These are phyloP conservation scores for Speoplatyrhinus poulsoni DNA, from an alignment of 2,113 vertebrate species.

Conservation along the genomic window DNA sequence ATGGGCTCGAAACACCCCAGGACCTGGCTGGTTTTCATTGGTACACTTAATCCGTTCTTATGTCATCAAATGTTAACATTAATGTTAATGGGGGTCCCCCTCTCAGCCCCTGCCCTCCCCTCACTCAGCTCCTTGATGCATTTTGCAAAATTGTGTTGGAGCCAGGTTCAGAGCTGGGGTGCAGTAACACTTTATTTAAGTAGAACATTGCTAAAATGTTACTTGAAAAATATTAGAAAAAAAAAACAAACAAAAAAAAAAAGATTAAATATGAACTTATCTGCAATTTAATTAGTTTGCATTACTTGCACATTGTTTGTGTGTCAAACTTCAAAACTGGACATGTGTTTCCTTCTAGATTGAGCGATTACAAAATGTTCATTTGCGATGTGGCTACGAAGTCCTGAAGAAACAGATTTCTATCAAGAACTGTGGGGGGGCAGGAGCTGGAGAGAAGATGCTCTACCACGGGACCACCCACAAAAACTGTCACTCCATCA, in stretches of 20 bases:
- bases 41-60: too few relatives aligned
- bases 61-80: too few relatives aligned
- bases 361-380: slow-evolving; percentile 53
- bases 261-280: too few relatives aligned
- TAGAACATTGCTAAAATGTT: background rate
- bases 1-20: too few relatives aligned
- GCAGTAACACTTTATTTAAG: background rate
- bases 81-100: too few relatives aligned
- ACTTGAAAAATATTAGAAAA: background rate
- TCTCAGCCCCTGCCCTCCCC: too few relatives aligned
- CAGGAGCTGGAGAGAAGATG: slow-evolving; percentile 31
- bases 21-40: too few relatives aligned
- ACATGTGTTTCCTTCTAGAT: slow-evolving; percentile 35
- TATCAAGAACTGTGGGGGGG: slow-evolving; percentile 18
- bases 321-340: background rate
- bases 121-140: too few relatives aligned
- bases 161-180: too few relatives aligned
- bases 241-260: background rate
- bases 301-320: too few relatives aligned
- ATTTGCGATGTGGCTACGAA: slow-evolving; percentile 45
- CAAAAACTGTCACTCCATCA: slow-evolving; percentile 38
- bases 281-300: background rate
- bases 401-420: slow-evolving; percentile 30
- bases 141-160: too few relatives aligned
- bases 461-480: slow-evolving; percentile 59